These are phyloP conservation scores for Epistrophe grossulariae DNA, from an alignment of 2,888 invertebrate genomes.

Conservation along the genomic window DNA sequence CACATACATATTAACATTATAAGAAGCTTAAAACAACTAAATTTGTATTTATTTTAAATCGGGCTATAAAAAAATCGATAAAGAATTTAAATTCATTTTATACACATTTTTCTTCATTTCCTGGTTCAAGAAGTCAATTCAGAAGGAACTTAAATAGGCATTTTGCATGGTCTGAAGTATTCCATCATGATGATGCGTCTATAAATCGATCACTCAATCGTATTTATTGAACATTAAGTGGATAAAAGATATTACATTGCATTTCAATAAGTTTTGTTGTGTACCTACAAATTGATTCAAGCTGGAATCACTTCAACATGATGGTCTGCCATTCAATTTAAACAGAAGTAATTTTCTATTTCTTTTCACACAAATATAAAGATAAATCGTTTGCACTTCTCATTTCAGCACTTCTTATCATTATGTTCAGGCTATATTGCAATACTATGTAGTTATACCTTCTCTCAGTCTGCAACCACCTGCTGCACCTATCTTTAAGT, in stretches of 20 bases:
- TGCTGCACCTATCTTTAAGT: slow-evolving; percentile 35
- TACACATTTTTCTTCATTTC: not conserved
- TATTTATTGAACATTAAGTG: slow-evolving; percentile 49
- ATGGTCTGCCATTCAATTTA: slow-evolving; percentile 50
- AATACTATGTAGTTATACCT: not conserved
- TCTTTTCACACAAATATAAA: slow-evolving; percentile 19
- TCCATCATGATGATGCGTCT: slow-evolving; percentile 18
- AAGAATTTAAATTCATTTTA: not conserved
- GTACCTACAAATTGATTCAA: slow-evolving; percentile 23
- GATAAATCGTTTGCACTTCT: slow-evolving; percentile 40
- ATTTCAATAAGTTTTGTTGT: slow-evolving; percentile 34
- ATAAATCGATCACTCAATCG: slow-evolving; percentile 43
- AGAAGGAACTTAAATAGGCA: slow-evolving; percentile 1
- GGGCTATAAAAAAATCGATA: not conserved
- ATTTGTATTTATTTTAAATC: not conserved
- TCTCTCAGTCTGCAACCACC: slow-evolving; percentile 32
- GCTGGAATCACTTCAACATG: slow-evolving; percentile 14
- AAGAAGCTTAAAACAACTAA: not conserved
- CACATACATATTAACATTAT: too few relatives aligned
- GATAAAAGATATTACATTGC: slow-evolving; percentile 51
- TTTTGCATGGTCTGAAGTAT: not conserved
- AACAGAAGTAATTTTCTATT: slow-evolving; percentile 11
- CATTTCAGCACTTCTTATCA: slow-evolving; percentile 57
- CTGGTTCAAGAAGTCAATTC: not conserved
- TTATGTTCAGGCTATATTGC: not conserved